Conservation (phyloP, 2,888 invertebrate genomes). For the Apamea epomidion region DNA sequence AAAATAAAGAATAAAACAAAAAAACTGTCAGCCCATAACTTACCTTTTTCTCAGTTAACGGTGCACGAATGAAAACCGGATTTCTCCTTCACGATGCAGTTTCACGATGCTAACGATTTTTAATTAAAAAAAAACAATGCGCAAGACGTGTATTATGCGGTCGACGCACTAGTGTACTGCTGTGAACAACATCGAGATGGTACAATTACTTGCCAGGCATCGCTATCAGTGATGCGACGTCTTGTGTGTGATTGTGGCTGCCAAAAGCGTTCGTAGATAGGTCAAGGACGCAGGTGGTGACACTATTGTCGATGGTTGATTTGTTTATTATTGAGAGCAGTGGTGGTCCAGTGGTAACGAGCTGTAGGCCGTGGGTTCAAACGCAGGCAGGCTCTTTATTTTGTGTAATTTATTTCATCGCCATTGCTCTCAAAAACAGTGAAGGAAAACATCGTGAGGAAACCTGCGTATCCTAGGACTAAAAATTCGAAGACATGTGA, state of each 20-base stretch:
- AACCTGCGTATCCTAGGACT: too few species aligned
- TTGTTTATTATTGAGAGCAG: not conserved
- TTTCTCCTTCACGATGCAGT: constrained; percentile 59
- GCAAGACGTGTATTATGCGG: constrained; percentile 65
- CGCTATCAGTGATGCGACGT: constrained; percentile 58
- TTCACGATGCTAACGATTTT: constrained; percentile 60
- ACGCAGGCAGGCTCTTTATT: too few species aligned
- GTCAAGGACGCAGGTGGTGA: constrained; percentile 55
- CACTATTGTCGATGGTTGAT: constrained; percentile 14
- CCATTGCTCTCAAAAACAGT: too few species aligned
- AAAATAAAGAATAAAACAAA: not conserved
- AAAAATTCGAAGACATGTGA: too few species aligned
- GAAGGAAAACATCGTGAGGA: too few species aligned
- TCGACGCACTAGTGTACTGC: constrained; percentile 65
- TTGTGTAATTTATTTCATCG: too few species aligned
- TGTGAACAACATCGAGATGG: constrained; percentile 61
- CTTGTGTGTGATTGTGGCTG: constrained; percentile 49
- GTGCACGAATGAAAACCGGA: constrained; percentile 65
- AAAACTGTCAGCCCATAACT: constrained; percentile 26
- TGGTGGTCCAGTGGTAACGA: not conserved
- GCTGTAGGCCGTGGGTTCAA: too few species aligned
- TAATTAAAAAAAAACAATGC: constrained; percentile 59
- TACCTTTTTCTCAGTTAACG: constrained; percentile 58
- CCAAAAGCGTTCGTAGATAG: constrained; percentile 44
- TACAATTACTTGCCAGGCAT: constrained; percentile 53